A percentile compares a stretch with the other conserved stretches of the same genome.
These are phyloP conservation scores for Cyclophora punctaria DNA, from an alignment of 2,888 invertebrate species.

Conservation along the genomic window DNA sequence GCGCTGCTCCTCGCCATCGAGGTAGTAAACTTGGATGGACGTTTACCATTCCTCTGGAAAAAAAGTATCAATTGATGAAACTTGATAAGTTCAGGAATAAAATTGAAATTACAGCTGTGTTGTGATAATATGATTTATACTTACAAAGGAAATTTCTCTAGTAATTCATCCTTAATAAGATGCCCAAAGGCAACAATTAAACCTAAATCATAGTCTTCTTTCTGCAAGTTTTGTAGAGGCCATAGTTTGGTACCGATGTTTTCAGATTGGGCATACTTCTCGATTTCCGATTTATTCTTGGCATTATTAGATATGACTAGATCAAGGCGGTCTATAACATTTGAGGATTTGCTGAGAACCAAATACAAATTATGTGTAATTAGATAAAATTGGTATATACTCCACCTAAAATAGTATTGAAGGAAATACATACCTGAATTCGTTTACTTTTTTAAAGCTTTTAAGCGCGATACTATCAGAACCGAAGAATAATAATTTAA, in stretches of 20 bases:
- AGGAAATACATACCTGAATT: conserved; percentile 70
- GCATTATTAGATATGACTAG: conserved; percentile 81
- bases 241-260: conserved; percentile 78
- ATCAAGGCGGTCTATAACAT: conserved; percentile 73
- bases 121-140: conserved; percentile 33
- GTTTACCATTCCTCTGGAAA: conserved; percentile 89
- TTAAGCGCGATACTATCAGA: conserved; percentile 87
- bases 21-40: conserved; percentile 95
- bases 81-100: not conserved
- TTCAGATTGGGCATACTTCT: conserved; percentile 78
- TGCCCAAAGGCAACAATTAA: conserved; percentile 96
- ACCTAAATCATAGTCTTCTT: conserved; percentile 84
- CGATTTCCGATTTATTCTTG: conserved; percentile 77
- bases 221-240: conserved; percentile 69
- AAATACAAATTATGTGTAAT: not conserved
- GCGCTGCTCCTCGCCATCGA: conserved; percentile 94
- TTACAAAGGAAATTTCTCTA: conserved; percentile 88
- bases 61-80: not conserved
- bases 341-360: conserved; percentile 67
- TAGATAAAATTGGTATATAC: too few species aligned
- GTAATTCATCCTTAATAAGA: conserved; percentile 84
- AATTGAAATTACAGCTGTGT: not conserved
- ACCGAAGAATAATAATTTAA: conserved; percentile 84
- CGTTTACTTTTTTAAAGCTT: conserved; percentile 80
- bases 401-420: too few species aligned